Evolutionary conservation across 1,140 invertebrate species (phyloP).

Genomic region (Halyomorpha halys): DNA sequence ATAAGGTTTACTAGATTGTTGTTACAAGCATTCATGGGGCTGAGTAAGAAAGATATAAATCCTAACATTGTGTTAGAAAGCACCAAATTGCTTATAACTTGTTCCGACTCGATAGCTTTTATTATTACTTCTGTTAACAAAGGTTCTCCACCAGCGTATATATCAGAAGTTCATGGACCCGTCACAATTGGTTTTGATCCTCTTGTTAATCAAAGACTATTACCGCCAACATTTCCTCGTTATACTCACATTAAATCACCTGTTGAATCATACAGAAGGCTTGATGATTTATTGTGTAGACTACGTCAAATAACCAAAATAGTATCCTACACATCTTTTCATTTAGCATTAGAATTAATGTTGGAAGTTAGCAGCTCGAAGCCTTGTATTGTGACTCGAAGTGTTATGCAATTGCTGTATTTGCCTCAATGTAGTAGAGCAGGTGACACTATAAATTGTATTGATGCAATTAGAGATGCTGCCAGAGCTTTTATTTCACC

Average conservation of each 20-base stretch:
- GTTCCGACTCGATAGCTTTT: conserved; percentile 62
- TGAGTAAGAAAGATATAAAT: conserved; percentile 41
- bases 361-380: conserved; percentile 79
- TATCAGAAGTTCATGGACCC: conserved; percentile 35
- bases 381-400: conserved; percentile 89
- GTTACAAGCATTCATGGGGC: conserved; percentile 63
- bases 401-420: conserved; percentile 77
- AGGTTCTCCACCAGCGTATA: conserved; percentile 45
- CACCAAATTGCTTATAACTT: conserved; percentile 56
- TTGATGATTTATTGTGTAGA: conserved; percentile 67
- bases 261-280: conserved; percentile 70
- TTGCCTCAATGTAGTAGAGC: conserved; percentile 43
- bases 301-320: conserved; percentile 76
- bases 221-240: conserved; percentile 95
- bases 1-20: conserved; percentile 78
- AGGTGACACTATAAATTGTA: conserved; percentile 45
- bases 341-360: conserved; percentile 82
- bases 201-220: conserved; percentile 82
- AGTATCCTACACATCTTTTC: conserved; percentile 64
- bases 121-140: conserved; percentile 64
- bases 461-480: conserved; percentile 75
- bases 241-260: conserved; percentile 87
- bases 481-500: conserved; percentile 79
- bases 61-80: conserved; percentile 45
- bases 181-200: conserved; percentile 82